Conservation (phyloP, 2,113 vertebrate genomes). For the Pachyramphus minor region DNA sequence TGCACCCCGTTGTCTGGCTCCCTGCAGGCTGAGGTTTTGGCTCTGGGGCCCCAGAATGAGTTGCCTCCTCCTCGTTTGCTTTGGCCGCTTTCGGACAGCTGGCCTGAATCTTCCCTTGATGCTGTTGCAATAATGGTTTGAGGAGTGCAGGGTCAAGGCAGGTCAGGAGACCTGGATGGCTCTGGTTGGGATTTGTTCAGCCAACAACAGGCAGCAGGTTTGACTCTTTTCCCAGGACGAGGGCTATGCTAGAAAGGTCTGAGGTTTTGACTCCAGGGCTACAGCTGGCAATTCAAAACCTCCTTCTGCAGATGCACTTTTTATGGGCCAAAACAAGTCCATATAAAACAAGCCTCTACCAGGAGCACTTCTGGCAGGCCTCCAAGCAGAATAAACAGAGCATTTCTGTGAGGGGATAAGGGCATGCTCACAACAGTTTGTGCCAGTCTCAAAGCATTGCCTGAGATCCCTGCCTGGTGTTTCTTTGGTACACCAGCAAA, state of each 20-base stretch:
- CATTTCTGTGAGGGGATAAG: background rate
- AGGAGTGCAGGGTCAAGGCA: background rate
- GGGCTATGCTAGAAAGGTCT: background rate
- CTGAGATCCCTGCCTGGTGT: background rate
- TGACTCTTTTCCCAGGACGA: slow-evolving; percentile 20
- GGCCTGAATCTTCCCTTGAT: background rate
- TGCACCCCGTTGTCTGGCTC: background rate
- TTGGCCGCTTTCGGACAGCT: background rate
- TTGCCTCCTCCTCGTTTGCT: background rate
- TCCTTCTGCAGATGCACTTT: background rate
- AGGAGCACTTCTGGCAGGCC: background rate
- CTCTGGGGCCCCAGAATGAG: background rate
- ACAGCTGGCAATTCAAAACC: background rate
- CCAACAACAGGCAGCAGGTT: background rate
- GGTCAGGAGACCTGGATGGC: slow-evolving; percentile 8
- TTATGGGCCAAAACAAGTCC: slow-evolving; percentile 11
- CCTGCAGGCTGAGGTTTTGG: slow-evolving; percentile 18
- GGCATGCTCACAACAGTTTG: background rate
- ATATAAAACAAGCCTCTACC: background rate
- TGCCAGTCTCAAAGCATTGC: background rate
- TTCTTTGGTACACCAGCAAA: background rate
- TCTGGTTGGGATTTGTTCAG: background rate
- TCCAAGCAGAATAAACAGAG: background rate
- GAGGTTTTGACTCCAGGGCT: slow-evolving; percentile 4
- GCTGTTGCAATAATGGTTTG: background rate